Percentiles rank a stretch among this genome's conserved stretches.
phyloP scores from a whole-genome alignment of 2,113 vertebrate species.

The Anoplopoma fimbria region DNA sequence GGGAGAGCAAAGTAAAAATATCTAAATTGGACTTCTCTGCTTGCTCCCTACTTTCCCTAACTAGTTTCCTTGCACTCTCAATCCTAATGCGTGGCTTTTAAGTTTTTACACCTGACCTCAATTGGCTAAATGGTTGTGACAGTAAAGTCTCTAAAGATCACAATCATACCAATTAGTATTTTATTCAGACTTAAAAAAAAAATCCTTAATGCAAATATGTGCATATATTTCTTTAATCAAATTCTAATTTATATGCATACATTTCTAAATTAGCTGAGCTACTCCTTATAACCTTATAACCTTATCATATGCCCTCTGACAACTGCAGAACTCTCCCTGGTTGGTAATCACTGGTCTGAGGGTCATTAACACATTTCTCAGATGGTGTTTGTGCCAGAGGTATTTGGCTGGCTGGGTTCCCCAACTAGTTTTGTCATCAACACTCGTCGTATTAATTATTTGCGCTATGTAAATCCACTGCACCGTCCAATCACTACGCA shows the following conservation, averaged over 20 bases:
- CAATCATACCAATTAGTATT: neutral
- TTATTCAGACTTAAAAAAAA: no score
- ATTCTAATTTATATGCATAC: neutral
- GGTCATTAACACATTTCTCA: neutral
- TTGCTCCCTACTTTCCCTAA: neutral
- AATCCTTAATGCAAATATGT: neutral
- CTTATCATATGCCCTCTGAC: neutral
- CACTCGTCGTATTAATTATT: neutral
- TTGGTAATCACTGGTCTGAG: neutral
- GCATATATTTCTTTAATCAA: neutral
- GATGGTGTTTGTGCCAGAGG: neutral
- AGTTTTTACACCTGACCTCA: neutral
- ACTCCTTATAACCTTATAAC: neutral
- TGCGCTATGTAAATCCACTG: conserved; percentile 2
- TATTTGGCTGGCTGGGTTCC: neutral
- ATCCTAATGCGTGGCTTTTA: neutral
- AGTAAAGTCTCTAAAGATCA: neutral
- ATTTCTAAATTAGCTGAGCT: neutral
- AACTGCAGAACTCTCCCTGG: neutral
- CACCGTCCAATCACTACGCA: neutral
- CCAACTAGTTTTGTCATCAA: neutral
- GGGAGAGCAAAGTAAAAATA: no score
- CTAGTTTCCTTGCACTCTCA: neutral
- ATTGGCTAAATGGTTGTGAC: neutral
- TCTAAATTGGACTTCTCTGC: no score